A percentile compares a stretch with the other conserved stretches of the same genome.
Conservation (phyloP, 2,113 vertebrate species). For the Channa maculata region DNA sequence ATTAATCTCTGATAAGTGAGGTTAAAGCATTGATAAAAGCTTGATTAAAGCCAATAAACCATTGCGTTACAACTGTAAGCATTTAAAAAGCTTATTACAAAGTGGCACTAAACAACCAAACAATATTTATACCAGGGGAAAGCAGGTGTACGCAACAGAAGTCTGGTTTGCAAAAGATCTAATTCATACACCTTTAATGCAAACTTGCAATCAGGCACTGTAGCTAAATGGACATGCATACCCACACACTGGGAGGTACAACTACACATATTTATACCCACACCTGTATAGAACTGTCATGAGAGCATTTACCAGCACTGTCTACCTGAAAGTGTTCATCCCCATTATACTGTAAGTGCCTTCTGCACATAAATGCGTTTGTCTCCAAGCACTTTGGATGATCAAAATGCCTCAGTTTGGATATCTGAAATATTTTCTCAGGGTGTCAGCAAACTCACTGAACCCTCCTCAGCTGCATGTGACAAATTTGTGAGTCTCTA, state of each 20-base stretch:
- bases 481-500: constrained; percentile 15
- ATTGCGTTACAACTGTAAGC: too few species aligned
- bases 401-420: not conserved
- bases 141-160: too few species aligned
- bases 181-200: not conserved
- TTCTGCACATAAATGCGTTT: constrained; percentile 6
- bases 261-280: not conserved
- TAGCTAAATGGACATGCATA: not conserved
- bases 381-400: not conserved
- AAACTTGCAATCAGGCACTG: not conserved
- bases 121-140: too few species aligned
- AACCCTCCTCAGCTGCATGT: not conserved
- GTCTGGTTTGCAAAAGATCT: too few species aligned
- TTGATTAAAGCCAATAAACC: too few species aligned
- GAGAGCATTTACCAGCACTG: not conserved
- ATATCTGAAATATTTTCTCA: not conserved
- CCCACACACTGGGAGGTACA: not conserved
- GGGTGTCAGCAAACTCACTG: constrained; percentile 2
- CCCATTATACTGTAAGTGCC: constrained; percentile 16
- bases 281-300: not conserved
- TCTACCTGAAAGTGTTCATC: constrained; percentile 19
- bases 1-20: not conserved
- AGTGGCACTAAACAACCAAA: too few species aligned
- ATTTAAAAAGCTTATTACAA: too few species aligned
- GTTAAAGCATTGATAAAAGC: too few species aligned